Conservation (phyloP, 2,113 vertebrate genomes). For the Semnornis frantzii region DNA sequence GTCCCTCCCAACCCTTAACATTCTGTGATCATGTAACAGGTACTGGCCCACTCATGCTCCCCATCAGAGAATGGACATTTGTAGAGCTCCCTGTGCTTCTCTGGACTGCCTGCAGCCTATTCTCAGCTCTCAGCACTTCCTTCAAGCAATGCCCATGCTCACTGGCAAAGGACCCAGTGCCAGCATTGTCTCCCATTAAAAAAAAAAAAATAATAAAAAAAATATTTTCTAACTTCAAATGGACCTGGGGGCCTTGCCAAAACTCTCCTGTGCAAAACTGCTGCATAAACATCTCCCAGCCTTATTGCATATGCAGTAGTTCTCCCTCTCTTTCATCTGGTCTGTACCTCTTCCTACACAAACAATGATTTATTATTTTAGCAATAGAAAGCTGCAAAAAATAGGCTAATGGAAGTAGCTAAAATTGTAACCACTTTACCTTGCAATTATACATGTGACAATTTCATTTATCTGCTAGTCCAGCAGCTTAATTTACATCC, state of each 20-base stretch:
- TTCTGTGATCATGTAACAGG: too few species aligned
- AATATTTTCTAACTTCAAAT: not conserved
- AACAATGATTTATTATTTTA: slow-evolving; percentile 69
- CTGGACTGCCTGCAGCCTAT: fast-evolving
- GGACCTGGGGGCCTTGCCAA: not conserved
- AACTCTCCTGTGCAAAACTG: not conserved
- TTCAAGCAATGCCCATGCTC: not conserved
- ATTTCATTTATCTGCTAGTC: slow-evolving; percentile 69
- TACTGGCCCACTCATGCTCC: not conserved
- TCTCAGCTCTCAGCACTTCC: not conserved
- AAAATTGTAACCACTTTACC: slow-evolving; percentile 65
- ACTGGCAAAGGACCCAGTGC: not conserved
- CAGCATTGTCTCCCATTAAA: not conserved
- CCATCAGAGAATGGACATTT: fast-evolving
- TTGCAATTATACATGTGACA: slow-evolving; percentile 71
- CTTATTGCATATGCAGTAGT: not conserved
- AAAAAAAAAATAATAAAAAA: too few species aligned
- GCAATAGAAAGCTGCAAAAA: slow-evolving; percentile 53
- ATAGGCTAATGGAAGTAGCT: slow-evolving; percentile 59
- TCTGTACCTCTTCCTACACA: slow-evolving; percentile 13
- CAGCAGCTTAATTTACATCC: slow-evolving; percentile 64
- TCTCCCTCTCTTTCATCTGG: not conserved
- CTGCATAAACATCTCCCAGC: not conserved
- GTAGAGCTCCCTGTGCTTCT: not conserved
- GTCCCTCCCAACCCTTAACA: too few species aligned